phyloP scores from a whole-genome alignment of 37 sponge, comb jelly and placozoan species.

The Mnemiopsis leidyi region DNA sequence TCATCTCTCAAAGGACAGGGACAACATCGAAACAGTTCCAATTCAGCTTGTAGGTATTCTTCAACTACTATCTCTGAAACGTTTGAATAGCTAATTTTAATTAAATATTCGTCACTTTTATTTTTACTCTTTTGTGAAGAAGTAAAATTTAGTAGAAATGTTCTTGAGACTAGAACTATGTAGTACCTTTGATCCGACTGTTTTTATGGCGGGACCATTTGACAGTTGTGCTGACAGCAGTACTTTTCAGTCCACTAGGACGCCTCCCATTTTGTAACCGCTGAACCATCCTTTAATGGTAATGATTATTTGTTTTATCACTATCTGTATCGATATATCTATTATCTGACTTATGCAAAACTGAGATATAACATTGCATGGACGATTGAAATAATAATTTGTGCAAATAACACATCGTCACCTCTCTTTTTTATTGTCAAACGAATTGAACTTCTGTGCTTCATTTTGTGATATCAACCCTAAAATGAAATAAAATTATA shows the following conservation, averaged over 20 bases:
- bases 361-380: too few species aligned
- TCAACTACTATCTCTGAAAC: not conserved
- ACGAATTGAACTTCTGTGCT: not conserved
- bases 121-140: too few species aligned
- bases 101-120: too few species aligned
- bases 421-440: not conserved
- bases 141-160: too few species aligned
- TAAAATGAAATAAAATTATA: not conserved
- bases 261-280: not conserved
- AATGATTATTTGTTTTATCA: too few species aligned
- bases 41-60: not conserved
- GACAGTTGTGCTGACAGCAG: not conserved
- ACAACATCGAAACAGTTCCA: conserved; percentile 3
- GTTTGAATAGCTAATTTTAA: not conserved
- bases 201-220: conserved; percentile 7
- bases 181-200: not conserved
- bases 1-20: conserved; percentile 43
- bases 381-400: too few species aligned
- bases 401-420: too few species aligned
- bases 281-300: not conserved
- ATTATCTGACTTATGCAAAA: too few species aligned
- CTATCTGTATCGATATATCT: too few species aligned
- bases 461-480: not conserved
- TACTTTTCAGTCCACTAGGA: not conserved
- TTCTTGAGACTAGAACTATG: not conserved